A percentile compares a stretch with the other conserved stretches of the same genome.
Evolutionary conservation across 2,888 invertebrate genomes (phyloP).

Genomic region (Capitulum mitella): DNA sequence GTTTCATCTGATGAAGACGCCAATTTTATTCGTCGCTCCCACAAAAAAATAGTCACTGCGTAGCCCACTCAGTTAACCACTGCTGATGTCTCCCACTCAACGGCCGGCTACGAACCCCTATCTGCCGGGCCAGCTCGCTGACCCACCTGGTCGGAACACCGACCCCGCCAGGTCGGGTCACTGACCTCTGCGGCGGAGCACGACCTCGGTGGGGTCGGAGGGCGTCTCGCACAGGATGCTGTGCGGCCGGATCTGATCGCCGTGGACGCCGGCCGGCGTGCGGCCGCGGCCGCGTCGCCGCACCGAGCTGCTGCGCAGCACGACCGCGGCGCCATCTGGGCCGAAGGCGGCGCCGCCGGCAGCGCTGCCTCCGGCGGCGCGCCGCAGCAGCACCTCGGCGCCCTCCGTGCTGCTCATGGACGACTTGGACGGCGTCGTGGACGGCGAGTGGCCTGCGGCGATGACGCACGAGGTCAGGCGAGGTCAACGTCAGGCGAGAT

Average conservation of each 20-base stretch:
- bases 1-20: no score
- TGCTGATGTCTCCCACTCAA: no score
- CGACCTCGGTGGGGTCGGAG: neutral
- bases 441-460: neutral
- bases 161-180: no score
- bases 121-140: no score
- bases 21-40: no score
- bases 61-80: no score
- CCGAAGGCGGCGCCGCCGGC: neutral
- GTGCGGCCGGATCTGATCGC: neutral
- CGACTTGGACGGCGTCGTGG: conserved; percentile 11
- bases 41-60: no score
- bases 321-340: neutral
- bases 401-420: conserved; percentile 5
- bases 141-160: no score
- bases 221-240: neutral
- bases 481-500: no score
- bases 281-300: neutral
- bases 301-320: neutral
- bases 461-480: no score
- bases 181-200: neutral
- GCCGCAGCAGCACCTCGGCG: neutral
- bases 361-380: neutral
- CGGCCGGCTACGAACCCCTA: no score
- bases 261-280: no score